Evolutionary conservation across 2,113 vertebrate genomes (phyloP).

Genomic region (Microtus pennsylvanicus): DNA sequence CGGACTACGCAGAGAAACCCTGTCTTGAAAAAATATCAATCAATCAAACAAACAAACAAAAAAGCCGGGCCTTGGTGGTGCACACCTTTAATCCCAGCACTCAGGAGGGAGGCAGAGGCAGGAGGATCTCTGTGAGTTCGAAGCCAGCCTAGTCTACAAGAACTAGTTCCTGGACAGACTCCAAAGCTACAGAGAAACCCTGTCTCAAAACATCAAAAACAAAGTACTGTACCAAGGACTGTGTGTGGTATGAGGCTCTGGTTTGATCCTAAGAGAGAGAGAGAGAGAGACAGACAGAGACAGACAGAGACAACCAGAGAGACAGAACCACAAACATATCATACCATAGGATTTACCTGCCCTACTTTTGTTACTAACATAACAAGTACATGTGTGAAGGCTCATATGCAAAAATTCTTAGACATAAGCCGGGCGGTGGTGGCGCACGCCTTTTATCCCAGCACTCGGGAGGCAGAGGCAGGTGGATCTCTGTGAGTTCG

Average conservation of each 20-base stretch:
- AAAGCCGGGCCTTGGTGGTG: background rate
- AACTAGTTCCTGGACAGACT: background rate
- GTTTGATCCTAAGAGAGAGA: background rate
- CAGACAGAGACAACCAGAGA: background rate
- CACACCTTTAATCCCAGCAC: background rate
- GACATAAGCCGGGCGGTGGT: background rate
- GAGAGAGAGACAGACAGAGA: background rate
- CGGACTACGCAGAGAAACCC: too few relatives aligned
- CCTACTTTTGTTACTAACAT: background rate
- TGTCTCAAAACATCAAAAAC: background rate
- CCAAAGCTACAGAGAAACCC: background rate
- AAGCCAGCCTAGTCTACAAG: background rate
- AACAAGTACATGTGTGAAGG: rapidly evolving
- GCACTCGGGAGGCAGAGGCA: too few relatives aligned
- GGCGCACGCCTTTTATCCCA: too few relatives aligned
- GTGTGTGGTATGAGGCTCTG: background rate
- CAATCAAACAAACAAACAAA: too few relatives aligned
- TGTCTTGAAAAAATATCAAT: too few relatives aligned
- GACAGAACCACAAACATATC: background rate
- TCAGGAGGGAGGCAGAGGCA: background rate
- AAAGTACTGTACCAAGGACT: background rate
- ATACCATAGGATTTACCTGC: too few relatives aligned
- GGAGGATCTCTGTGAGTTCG: background rate
- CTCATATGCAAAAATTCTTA: background rate
- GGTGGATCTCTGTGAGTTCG: too few relatives aligned